Conservation (phyloP, 35 echinoderm and acorn worm genomes). For the Hemicentrotus pulcherrimus region DNA sequence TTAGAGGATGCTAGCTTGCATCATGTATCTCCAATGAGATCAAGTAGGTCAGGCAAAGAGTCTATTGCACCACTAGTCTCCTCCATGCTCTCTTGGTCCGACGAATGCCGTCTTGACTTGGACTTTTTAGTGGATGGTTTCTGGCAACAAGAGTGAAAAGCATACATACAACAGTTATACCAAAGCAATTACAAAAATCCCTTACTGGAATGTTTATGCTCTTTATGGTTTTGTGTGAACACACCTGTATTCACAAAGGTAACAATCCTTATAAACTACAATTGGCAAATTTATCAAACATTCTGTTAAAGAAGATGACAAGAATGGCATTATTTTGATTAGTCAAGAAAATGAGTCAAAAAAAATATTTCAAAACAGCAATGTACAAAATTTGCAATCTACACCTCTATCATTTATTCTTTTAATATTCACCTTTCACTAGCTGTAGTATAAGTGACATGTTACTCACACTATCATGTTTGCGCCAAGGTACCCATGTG, state of each 20-base stretch:
- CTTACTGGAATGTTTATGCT: neutral
- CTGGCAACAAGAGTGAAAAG: neutral
- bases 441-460: no score
- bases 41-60: constrained; percentile 15
- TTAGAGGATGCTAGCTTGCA: neutral
- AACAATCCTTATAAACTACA: neutral
- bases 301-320: neutral
- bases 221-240: neutral
- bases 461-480: no score
- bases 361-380: no score
- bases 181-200: neutral
- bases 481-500: no score
- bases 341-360: no score
- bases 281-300: neutral
- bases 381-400: no score
- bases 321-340: no score
- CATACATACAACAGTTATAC: neutral
- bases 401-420: no score
- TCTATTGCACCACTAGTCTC: neutral
- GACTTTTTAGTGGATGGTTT: neutral
- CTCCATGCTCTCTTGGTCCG: neutral
- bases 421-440: no score
- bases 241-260: neutral
- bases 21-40: constrained; percentile 19
- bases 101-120: constrained; percentile 7